Evolutionary conservation across 2,888 invertebrate genomes (phyloP).

Genomic region (Isotomurus palustris): DNA sequence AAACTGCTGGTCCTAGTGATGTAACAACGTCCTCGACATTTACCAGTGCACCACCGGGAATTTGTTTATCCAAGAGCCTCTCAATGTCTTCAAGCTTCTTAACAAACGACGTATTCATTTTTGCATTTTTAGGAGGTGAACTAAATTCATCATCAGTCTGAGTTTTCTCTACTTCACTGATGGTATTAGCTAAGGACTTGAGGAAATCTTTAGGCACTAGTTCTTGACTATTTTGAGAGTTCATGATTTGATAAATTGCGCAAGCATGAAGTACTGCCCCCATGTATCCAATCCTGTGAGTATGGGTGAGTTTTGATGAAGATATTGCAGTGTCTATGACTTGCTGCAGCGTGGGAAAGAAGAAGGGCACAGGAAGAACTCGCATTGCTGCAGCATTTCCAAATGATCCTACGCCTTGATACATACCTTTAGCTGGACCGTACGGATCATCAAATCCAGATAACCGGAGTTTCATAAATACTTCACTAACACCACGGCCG

Average conservation of each 20-base stretch:
- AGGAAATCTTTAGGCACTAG: constrained; percentile 54
- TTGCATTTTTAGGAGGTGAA: constrained; percentile 36
- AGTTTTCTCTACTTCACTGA: constrained; percentile 53
- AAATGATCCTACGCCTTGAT: constrained; percentile 64
- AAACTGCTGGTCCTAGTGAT: constrained; percentile 58
- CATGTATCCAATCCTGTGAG: constrained; percentile 50
- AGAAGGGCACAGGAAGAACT: constrained; percentile 63
- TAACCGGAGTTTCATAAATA: constrained; percentile 56
- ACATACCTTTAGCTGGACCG: constrained; percentile 62
- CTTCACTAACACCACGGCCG: constrained; percentile 57
- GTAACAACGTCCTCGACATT: constrained; percentile 2
- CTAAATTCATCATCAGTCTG: constrained; percentile 48
- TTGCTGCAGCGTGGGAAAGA: constrained; percentile 50
- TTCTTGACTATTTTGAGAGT: constrained; percentile 55
- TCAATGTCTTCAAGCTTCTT: constrained; percentile 56
- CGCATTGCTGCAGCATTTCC: constrained; percentile 78
- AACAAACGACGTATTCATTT: constrained; percentile 56
- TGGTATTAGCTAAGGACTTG: constrained; percentile 35
- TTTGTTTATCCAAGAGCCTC: constrained; percentile 53
- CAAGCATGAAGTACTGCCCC: constrained; percentile 46
- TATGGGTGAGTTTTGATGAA: constrained; percentile 61
- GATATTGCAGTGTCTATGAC: constrained; percentile 55
- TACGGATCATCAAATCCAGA: constrained; percentile 58
- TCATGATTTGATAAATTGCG: constrained; percentile 50
- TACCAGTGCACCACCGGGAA: constrained; percentile 47